Base-by-base conservation (phyloP, 2,113 vertebrate species). In the Dolichotis patagonum region DNA sequence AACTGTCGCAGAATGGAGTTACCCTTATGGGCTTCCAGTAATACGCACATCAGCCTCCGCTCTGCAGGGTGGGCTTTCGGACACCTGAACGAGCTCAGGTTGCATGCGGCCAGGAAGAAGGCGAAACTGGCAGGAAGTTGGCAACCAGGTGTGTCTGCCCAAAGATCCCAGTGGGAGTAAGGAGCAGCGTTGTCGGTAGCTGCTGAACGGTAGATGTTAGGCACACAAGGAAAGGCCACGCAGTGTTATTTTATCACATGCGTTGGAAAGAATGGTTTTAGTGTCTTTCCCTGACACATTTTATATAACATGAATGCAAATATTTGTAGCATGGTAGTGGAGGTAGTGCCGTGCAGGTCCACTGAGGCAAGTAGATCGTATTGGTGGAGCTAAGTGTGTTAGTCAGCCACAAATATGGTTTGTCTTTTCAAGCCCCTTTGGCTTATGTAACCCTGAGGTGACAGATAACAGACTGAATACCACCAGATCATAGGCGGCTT, bases 291-390 rank as follows among this genome's bases (percentile, higher is more conserved):
- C 38, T 67, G 78, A 75, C 2, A 71, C 13, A 49, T 85, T 90
- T 88, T 87, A 71, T n/a, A 67, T 43, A 62, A 85, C 28, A 3
- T 80, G 83, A 94, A 86, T 77, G 88, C 84, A 92, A 95, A 65
- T 63, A 56, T 80, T 85, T 26, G 2, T 73, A 80, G 16, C 17
- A 46, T 49, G 49, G 63, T 71, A 88, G 49, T 24, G 95, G 28
- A 77, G 9, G 24, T 13, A 26, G 58, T 46, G 28, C 4, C 3
- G 54, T 75, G 16, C 75, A 56, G 46, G 67, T 24, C 75, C 28
- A 78, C 1, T 14, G 38, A 87, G 54, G 60, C 41, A 41, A 52
- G 91, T 85, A 43, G 75, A n/a, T 43, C 17, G 71, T 78, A 94
- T 69, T 38, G 7, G 71, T 91, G 77, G 38, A 85, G 71, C 35